A percentile compares a stretch with the other conserved stretches of the same genome.
phyloP scores from a whole-genome alignment of 2,113 vertebrate species.

The Xenopus laevis region DNA sequence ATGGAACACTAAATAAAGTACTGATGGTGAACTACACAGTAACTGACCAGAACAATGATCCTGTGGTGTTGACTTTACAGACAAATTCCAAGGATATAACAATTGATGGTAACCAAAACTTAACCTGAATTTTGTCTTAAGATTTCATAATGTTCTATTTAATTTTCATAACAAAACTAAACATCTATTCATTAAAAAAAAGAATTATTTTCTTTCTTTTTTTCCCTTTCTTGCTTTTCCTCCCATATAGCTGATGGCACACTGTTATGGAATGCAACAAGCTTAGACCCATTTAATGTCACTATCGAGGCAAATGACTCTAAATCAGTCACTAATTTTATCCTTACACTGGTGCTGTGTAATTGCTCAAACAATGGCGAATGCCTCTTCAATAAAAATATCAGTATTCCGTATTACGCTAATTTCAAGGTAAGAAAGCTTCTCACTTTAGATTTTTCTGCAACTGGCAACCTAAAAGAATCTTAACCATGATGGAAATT shows the following conservation, averaged over 20 bases:
- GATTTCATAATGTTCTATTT: too few species aligned
- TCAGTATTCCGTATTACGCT: conserved; percentile 3
- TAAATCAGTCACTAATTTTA: conserved; percentile 19
- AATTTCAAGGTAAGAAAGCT: conserved; percentile 30
- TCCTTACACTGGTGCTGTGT: conserved; percentile 38
- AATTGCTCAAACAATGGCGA: conserved; percentile 46
- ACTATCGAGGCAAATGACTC: conserved; percentile 37
- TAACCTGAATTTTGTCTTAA: too few species aligned
- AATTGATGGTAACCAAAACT: conserved; percentile 30
- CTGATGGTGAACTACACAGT: conserved; percentile 22
- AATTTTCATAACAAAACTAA: too few species aligned
- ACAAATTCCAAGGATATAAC: conserved; percentile 43
- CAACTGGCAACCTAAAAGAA: too few species aligned
- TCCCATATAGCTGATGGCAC: conserved; percentile 25
- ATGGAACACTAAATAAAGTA: conserved; percentile 3
- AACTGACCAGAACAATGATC: conserved; percentile 33
- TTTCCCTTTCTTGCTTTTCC: too few species aligned
- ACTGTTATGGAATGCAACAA: conserved; percentile 40
- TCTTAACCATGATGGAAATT: too few species aligned
- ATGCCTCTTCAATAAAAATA: conserved; percentile 24
- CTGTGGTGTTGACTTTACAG: conserved; percentile 32
- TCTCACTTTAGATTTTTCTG: too few species aligned
- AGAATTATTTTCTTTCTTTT: too few species aligned
- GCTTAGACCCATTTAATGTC: conserved; percentile 28
- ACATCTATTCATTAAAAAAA: too few species aligned